A percentile compares a stretch with the other conserved stretches of the same genome.
Evolutionary conservation across 2,888 invertebrate species (phyloP).

Genomic region (Drosophila tripunctata): DNA sequence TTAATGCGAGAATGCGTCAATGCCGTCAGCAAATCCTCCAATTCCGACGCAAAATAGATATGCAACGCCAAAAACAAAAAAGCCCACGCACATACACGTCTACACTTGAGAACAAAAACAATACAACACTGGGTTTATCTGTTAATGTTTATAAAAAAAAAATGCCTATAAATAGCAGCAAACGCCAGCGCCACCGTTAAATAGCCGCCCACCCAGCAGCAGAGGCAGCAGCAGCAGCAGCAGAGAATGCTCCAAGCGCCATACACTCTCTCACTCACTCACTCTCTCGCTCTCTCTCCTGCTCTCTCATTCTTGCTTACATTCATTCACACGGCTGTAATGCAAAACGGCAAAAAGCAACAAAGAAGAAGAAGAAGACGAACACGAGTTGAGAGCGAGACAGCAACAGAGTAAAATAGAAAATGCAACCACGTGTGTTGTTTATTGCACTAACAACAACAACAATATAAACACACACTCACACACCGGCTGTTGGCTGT

Average conservation of each 20-base stretch:
- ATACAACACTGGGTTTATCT: slow-evolving; percentile 61
- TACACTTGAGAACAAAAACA: slow-evolving; percentile 19
- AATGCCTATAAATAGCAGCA: slow-evolving; percentile 70
- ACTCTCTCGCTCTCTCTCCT: background rate
- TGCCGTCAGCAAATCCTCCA: slow-evolving; percentile 56
- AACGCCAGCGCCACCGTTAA: slow-evolving; percentile 56
- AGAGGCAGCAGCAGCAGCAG: slow-evolving; percentile 12
- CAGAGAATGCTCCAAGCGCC: slow-evolving; percentile 39
- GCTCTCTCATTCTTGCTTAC: background rate
- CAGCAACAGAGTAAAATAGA: slow-evolving; percentile 42
- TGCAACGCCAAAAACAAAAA: slow-evolving; percentile 28
- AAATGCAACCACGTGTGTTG: slow-evolving; percentile 78
- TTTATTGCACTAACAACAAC: slow-evolving; percentile 55
- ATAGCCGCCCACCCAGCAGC: slow-evolving; percentile 52
- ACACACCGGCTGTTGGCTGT: slow-evolving; percentile 39
- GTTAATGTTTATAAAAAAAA: slow-evolving; percentile 70
- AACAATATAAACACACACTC: background rate
- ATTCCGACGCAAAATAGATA: slow-evolving; percentile 39
- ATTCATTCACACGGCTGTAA: slow-evolving; percentile 11
- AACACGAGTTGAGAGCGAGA: slow-evolving; percentile 30
- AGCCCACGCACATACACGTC: slow-evolving; percentile 4
- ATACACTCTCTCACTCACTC: slow-evolving; percentile 19
- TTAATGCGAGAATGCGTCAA: slow-evolving; percentile 40
- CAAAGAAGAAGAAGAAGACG: too few relatives aligned
- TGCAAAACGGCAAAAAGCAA: background rate